Base-by-base conservation (phyloP, 92 coral and sea anemone species). In the Porites cylindrica region DNA sequence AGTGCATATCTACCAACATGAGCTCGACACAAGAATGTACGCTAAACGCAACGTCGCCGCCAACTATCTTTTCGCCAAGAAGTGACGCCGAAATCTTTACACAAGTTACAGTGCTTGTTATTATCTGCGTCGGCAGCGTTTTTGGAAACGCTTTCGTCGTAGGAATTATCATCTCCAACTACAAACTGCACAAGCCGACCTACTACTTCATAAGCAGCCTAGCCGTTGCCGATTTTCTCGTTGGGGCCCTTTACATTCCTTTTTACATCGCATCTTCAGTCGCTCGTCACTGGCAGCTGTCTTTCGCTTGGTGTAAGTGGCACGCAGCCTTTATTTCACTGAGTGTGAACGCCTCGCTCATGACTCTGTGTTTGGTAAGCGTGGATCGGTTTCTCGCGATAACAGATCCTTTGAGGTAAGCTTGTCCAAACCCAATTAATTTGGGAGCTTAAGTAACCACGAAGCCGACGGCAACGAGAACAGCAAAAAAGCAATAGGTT, bases 101-200 rank as follows among this genome's bases (percentile, higher is more conserved):
- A 6, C 97, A 94, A 50, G 88, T 70, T 0, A 17, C 32, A 4
- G 71, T 78, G 52, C 91, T 94, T 1, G 83, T 79, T 32, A 18
- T 87, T 1, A 85, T 88, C 8, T 77, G 86, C 58, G 67, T 94
- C 66, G 90, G 90, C 10, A 89, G 91, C 13, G 75, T 92, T 13
- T 56, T 89, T 0, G 97, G 97, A 10, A 94, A 94, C 76, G 70
- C 72, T 1, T 78, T 89, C 18, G 97, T 92, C 4, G 78, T 85
- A 10, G 82, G 86, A 0, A 66, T 94, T 6, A 75, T 94, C 1
- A 65, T 85, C 6, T 78, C 81, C 24, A 90, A 91, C 74, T 87
- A 79, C 72, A 91, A 91, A 29, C 92, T 94, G 12, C 97, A 94
- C 88, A 91, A 90, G 58, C 97, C 97, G 18, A 94, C 97, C 4